These are phyloP conservation scores for Amblyraja radiata DNA, from an alignment of 2,797 vertebrate genomes.

Conservation along the genomic window DNA sequence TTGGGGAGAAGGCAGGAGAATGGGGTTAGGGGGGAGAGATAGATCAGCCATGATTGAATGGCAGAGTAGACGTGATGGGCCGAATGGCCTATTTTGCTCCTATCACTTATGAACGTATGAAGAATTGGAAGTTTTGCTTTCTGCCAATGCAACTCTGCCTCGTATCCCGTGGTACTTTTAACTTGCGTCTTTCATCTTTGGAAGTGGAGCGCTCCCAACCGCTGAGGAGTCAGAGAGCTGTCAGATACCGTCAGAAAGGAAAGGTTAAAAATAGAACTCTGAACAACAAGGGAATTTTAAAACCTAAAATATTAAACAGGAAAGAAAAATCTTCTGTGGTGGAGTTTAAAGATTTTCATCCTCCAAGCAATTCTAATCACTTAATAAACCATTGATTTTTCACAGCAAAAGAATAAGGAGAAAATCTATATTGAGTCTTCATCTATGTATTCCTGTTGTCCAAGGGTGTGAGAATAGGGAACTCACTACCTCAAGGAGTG, in stretches of 20 bases:
- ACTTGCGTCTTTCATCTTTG: neutral
- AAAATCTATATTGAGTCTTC: neutral
- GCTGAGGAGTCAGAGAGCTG: neutral
- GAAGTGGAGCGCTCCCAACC: neutral
- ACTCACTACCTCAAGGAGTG: neutral
- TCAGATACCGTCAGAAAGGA: neutral
- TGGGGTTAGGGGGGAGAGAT: too few relatives aligned
- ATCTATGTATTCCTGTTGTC: neutral
- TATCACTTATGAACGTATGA: too few relatives aligned
- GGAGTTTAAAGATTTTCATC: neutral
- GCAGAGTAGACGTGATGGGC: too few relatives aligned
- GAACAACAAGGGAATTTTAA: neutral
- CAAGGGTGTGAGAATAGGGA: neutral
- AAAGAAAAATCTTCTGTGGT: neutral
- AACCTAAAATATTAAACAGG: slow-evolving; percentile 23
- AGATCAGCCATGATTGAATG: too few relatives aligned
- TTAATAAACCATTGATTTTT: slow-evolving; percentile 2
- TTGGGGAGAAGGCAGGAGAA: too few relatives aligned
- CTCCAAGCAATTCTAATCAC: neutral
- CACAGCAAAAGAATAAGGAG: neutral
- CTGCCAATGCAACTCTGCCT: neutral
- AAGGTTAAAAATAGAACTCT: neutral
- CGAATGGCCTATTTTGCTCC: too few relatives aligned
- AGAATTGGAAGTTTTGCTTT: too few relatives aligned
- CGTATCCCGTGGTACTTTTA: neutral